These are phyloP conservation scores for Atherinomorus stipes DNA, from an alignment of 2,113 vertebrate species.

Conservation along the genomic window DNA sequence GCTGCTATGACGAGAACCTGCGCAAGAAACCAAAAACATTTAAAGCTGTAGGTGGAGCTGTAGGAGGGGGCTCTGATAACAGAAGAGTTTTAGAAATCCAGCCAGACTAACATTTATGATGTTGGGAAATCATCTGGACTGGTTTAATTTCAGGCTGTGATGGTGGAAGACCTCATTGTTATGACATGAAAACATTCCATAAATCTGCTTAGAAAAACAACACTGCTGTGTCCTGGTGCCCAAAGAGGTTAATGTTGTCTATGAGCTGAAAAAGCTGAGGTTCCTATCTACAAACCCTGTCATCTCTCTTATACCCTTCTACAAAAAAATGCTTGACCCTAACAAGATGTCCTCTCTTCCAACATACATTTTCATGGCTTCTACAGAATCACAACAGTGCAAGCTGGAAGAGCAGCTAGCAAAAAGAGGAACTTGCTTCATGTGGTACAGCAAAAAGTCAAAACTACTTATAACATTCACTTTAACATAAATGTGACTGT, in stretches of 20 bases:
- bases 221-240: neutral
- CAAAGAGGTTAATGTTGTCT: neutral
- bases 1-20: slow-evolving; percentile 30
- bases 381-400: neutral
- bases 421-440: too few species aligned
- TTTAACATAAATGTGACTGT: neutral
- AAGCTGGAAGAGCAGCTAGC: neutral
- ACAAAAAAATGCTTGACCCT: neutral
- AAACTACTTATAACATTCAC: too few species aligned
- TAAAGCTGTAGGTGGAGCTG: neutral
- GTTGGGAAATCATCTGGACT: slow-evolving; percentile 1
- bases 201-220: slow-evolving; percentile 4
- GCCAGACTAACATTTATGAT: slow-evolving; percentile 2
- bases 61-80: slow-evolving; percentile 12
- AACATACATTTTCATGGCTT: too few species aligned
- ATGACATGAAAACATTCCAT: neutral
- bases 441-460: too few species aligned
- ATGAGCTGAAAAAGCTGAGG: neutral
- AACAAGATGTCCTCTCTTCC: neutral
- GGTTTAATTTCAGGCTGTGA: neutral
- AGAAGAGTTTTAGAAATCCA: slow-evolving; percentile 2
- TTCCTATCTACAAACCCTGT: neutral
- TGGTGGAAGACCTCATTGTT: neutral
- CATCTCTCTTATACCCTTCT: too few species aligned
- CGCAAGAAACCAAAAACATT: slow-evolving; percentile 29